Conservation (phyloP, 2,888 invertebrate species). For the Pollenia amentaria region DNA sequence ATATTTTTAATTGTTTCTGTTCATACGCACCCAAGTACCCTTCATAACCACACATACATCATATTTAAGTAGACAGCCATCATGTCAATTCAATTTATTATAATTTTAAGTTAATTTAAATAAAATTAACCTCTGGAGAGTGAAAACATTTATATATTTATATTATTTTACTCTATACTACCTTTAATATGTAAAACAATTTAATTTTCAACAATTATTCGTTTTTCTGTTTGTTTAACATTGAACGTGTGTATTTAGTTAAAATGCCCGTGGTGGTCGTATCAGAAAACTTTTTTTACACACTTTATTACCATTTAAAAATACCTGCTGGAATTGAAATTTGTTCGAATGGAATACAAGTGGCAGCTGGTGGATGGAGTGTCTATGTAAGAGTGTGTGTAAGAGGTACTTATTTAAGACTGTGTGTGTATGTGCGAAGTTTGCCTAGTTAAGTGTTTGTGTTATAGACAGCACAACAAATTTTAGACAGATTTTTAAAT, state of each 20-base stretch:
- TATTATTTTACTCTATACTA: conserved; percentile 1
- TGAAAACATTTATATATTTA: background rate
- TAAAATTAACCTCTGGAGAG: conserved; percentile 30
- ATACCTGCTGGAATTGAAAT: conserved; percentile 63
- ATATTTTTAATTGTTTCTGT: too few species aligned
- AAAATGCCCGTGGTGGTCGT: conserved; percentile 10
- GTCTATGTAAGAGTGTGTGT: background rate
- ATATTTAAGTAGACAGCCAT: background rate
- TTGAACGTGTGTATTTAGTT: conserved; percentile 16
- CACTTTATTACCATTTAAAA: conserved; percentile 49
- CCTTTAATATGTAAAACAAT: conserved; percentile 40
- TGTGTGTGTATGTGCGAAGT: background rate
- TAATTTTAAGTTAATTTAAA: conserved; percentile 32
- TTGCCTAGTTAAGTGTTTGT: conserved; percentile 4
- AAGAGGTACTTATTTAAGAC: too few species aligned
- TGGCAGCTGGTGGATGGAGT: background rate
- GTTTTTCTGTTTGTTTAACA: conserved; percentile 37
- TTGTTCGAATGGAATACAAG: conserved; percentile 18
- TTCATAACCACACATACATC: background rate
- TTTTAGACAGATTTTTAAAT: conserved; percentile 46
- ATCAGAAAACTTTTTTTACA: conserved; percentile 27
- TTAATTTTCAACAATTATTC: conserved; percentile 21
- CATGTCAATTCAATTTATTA: conserved; percentile 29
- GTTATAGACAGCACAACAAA: background rate
- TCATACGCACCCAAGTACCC: too few species aligned